Percentiles rank a stretch among this genome's conserved stretches.
Evolutionary conservation across 2,888 invertebrate species (phyloP).

Genomic region (Leptinotarsa juncta): DNA sequence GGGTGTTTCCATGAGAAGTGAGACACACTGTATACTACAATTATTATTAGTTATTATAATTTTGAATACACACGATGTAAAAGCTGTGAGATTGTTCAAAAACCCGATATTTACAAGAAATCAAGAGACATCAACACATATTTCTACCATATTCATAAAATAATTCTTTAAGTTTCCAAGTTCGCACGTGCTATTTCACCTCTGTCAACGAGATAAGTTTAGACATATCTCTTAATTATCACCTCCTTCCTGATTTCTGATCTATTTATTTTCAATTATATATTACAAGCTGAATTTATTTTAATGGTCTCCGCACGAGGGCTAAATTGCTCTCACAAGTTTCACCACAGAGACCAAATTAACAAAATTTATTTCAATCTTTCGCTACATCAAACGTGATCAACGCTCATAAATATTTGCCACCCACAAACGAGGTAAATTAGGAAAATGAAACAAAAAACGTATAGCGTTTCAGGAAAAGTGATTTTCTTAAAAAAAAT

Average conservation of each 20-base stretch:
- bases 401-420: conserved; percentile 1
- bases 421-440: conserved; percentile 8
- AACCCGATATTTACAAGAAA: too few relatives aligned
- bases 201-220: conserved; percentile 2
- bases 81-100: too few relatives aligned
- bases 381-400: conserved; percentile 1
- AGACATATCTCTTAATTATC: neutral
- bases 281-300: neutral
- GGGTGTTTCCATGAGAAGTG: too few relatives aligned
- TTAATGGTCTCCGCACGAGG: neutral
- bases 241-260: neutral
- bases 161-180: neutral
- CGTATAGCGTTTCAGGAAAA: neutral
- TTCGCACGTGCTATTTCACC: neutral
- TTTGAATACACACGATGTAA: too few relatives aligned
- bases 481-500: too few relatives aligned
- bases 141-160: neutral
- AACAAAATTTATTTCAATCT: conserved; percentile 9
- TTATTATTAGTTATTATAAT: too few relatives aligned
- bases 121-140: neutral
- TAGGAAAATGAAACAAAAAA: neutral
- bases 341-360: neutral
- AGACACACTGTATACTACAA: too few relatives aligned
- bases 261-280: conserved; percentile 7
- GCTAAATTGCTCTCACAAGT: neutral